These are phyloP conservation scores for Mixornis gularis DNA, from an alignment of 2,113 vertebrate species.

Conservation along the genomic window DNA sequence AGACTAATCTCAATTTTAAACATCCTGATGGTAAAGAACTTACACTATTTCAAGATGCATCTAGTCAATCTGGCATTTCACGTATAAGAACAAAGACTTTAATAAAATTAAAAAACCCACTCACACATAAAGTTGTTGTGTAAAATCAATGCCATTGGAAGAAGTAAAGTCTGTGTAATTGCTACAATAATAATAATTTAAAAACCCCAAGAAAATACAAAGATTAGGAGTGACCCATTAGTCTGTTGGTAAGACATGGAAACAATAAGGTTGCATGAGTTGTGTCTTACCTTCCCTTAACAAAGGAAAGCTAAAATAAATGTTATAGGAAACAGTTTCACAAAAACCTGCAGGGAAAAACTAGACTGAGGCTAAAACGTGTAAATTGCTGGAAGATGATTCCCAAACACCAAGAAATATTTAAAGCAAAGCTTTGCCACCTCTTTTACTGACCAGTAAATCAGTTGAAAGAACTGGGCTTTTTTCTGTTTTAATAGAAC, in stretches of 20 bases:
- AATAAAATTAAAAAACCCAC: background rate
- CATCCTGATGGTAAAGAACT: background rate
- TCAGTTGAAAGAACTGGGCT: background rate
- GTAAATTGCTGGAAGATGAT: background rate
- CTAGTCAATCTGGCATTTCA: background rate
- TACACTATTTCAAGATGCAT: background rate
- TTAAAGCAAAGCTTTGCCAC: background rate
- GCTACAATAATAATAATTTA: background rate
- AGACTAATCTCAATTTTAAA: background rate
- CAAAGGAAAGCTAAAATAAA: background rate
- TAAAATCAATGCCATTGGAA: background rate
- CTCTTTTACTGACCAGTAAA: background rate
- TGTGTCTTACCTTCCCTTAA: background rate
- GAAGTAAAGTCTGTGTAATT: background rate
- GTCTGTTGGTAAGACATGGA: background rate
- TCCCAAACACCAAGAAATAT: background rate
- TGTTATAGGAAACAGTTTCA: rapidly evolving
- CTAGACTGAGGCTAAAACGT: background rate
- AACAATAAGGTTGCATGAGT: background rate
- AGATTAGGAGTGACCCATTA: background rate
- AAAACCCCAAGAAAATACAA: background rate
- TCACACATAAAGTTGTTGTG: background rate
- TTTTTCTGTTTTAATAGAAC: background rate
- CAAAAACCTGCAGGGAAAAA: background rate
- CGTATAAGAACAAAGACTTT: background rate